Evolutionary conservation across 2,113 vertebrate species (phyloP).

Genomic region (Anguilla japonica): DNA sequence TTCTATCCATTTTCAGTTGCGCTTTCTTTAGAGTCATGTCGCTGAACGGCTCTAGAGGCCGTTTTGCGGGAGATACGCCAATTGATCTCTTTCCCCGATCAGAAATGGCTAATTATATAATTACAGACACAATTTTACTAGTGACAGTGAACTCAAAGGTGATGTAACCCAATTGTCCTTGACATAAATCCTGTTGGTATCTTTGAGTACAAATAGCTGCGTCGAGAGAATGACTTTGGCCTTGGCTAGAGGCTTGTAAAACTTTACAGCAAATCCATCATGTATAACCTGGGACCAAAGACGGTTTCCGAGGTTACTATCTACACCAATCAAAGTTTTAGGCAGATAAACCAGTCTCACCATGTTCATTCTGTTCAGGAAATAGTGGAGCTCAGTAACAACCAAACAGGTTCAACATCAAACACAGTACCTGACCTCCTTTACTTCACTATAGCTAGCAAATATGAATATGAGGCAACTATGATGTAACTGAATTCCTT

Average conservation of each 20-base stretch:
- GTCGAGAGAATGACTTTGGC: constrained; percentile 27
- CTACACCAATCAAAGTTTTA: neutral
- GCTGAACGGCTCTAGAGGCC: neutral
- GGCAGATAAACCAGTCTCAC: neutral
- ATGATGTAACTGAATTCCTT: neutral
- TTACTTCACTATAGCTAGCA: neutral
- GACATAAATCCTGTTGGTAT: constrained; percentile 30
- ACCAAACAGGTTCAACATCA: neutral
- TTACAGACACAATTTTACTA: constrained; percentile 5
- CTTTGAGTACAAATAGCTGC: constrained; percentile 1
- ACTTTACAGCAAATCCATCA: constrained; percentile 7
- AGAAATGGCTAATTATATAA: neutral
- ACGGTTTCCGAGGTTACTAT: neutral
- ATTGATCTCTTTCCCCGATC: neutral
- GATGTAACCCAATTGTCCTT: constrained; percentile 23
- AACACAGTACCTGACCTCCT: neutral
- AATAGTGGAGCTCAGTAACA: neutral
- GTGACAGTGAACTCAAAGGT: neutral
- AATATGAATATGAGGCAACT: neutral
- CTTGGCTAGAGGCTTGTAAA: constrained; percentile 24
- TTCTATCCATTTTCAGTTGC: neutral
- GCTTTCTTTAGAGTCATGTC: neutral
- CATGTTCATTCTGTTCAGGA: neutral
- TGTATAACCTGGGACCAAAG: neutral
- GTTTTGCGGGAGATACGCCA: neutral